phyloP scores from a whole-genome alignment of 2,888 invertebrate species.

The Acleris emargana region DNA sequence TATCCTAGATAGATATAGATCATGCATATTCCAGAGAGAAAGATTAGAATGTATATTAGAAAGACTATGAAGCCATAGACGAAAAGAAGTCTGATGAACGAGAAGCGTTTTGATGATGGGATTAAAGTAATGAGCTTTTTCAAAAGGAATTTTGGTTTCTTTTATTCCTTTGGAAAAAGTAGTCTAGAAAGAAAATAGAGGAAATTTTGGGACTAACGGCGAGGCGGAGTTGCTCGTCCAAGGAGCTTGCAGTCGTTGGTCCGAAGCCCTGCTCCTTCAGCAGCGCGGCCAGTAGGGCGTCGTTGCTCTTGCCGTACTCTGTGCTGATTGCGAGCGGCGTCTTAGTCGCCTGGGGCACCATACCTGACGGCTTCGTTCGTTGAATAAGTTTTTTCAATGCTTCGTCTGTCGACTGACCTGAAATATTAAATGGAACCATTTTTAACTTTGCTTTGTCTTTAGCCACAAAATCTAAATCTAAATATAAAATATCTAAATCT shows the following conservation, averaged over 20 bases:
- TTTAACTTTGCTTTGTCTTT: too few species aligned
- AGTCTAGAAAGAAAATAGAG: slow-evolving; percentile 40
- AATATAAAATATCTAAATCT: too few species aligned
- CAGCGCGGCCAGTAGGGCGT: slow-evolving; percentile 87
- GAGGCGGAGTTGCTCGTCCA: slow-evolving; percentile 83
- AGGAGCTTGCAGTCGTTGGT: slow-evolving; percentile 86
- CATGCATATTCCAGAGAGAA: slow-evolving; percentile 42
- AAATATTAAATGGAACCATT: slow-evolving; percentile 39
- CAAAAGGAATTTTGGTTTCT: slow-evolving; percentile 33
- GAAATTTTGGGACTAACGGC: slow-evolving; percentile 75
- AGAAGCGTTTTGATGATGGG: slow-evolving; percentile 34
- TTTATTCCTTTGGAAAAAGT: slow-evolving; percentile 32
- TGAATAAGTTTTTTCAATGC: slow-evolving; percentile 70
- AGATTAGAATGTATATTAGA: slow-evolving; percentile 39
- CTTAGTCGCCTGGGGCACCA: slow-evolving; percentile 73
- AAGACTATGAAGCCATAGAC: slow-evolving; percentile 33
- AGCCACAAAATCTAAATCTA: too few species aligned
- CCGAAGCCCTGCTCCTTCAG: slow-evolving; percentile 89
- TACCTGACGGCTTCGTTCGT: slow-evolving; percentile 62
- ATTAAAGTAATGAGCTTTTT: slow-evolving; percentile 35
- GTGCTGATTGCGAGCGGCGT: slow-evolving; percentile 75
- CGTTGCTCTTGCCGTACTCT: slow-evolving; percentile 85
- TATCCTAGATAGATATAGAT: slow-evolving; percentile 43
- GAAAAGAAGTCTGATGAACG: slow-evolving; percentile 34
- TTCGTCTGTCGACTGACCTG: slow-evolving; percentile 76